Evolutionary conservation across 2,888 invertebrate genomes (phyloP).

Genomic region (Macaria notata): DNA sequence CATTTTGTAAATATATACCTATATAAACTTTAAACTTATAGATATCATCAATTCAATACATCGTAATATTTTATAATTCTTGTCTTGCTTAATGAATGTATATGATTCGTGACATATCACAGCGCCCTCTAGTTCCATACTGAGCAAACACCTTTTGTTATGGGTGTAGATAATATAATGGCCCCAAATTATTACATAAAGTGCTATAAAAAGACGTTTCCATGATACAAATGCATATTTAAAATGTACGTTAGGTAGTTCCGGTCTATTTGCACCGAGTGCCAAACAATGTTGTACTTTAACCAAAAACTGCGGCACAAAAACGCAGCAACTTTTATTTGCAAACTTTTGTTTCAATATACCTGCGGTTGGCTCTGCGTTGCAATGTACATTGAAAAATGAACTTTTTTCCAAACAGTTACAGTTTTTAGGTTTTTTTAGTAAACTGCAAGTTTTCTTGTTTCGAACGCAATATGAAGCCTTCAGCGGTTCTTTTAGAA

Average conservation of each 20-base stretch:
- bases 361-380: neutral
- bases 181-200: neutral
- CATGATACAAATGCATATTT: no score
- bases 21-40: no score
- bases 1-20: neutral
- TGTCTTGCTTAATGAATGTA: no score
- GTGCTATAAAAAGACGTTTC: no score
- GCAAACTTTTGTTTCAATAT: constrained; percentile 20
- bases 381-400: constrained; percentile 18
- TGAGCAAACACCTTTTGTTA: neutral
- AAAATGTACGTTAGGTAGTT: neutral
- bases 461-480: constrained; percentile 3
- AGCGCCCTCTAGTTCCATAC: no score
- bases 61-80: no score
- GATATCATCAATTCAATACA: no score
- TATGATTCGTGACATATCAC: no score
- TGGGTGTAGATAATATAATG: neutral
- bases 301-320: constrained; percentile 2
- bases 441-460: constrained; percentile 9
- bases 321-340: constrained; percentile 16
- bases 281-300: constrained; percentile 12
- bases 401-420: constrained; percentile 8
- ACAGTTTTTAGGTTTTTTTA: constrained; percentile 2
- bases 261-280: neutral
- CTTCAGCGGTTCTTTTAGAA: neutral